Percentiles rank a stretch among this genome's conserved stretches.
These are phyloP conservation scores for Drosophila siamana DNA, from an alignment of 2,888 invertebrate genomes.

Conservation along the genomic window DNA sequence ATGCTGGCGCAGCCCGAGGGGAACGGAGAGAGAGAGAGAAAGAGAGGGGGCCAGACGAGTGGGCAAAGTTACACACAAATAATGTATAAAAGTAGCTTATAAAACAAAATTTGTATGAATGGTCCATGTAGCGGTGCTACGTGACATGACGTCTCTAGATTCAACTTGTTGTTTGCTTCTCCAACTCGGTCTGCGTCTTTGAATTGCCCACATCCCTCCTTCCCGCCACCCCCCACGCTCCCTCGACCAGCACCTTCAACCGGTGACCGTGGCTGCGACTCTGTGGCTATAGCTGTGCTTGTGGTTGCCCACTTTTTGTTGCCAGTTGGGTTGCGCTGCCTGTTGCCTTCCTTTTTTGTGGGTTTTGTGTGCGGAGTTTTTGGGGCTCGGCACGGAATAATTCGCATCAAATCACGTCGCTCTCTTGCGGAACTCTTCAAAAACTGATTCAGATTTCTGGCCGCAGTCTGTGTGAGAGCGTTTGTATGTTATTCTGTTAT, in stretches of 20 bases:
- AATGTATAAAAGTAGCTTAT: slow-evolving; percentile 78
- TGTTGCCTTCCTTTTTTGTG: slow-evolving; percentile 21
- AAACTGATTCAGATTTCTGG: slow-evolving; percentile 69
- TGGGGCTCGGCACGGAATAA: slow-evolving; percentile 59
- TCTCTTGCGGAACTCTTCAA: slow-evolving; percentile 72
- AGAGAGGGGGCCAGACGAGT: slow-evolving; percentile 34
- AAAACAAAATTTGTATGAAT: slow-evolving; percentile 81
- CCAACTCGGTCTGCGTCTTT: slow-evolving; percentile 14
- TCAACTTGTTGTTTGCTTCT: slow-evolving; percentile 68
- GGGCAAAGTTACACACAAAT: slow-evolving; percentile 76
- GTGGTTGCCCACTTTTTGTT: slow-evolving; percentile 46
- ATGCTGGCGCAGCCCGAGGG: neutral
- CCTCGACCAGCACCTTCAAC: slow-evolving; percentile 2
- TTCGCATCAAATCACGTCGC: slow-evolving; percentile 76
- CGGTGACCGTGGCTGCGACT: slow-evolving; percentile 29
- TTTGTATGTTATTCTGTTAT: slow-evolving; percentile 25
- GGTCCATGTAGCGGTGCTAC: slow-evolving; percentile 77
- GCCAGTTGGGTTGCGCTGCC: slow-evolving; percentile 34
- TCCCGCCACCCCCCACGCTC: slow-evolving; percentile 6
- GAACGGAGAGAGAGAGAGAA: neutral
- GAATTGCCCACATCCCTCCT: slow-evolving; percentile 21
- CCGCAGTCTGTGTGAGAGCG: slow-evolving; percentile 36
- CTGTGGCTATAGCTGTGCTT: slow-evolving; percentile 30
- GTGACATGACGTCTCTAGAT: slow-evolving; percentile 74
- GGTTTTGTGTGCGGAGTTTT: slow-evolving; percentile 15